These are phyloP conservation scores for Morbakka virulenta DNA, from an alignment of 30 jellyfish, hydroid and myxozoan species.

Conservation along the genomic window DNA sequence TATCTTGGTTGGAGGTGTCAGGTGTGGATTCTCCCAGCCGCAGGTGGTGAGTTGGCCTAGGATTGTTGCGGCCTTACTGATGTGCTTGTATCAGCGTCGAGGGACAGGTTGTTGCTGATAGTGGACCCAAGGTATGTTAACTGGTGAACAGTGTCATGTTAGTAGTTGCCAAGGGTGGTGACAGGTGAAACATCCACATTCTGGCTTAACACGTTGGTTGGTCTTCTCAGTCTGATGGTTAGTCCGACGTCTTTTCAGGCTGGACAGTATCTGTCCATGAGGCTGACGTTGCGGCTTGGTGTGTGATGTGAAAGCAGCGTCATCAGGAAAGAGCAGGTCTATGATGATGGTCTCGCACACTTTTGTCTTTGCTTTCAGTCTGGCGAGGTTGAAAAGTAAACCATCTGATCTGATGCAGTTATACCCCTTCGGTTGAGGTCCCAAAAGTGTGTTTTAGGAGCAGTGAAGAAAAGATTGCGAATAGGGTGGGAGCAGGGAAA, in stretches of 20 bases:
- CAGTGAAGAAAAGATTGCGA: neutral
- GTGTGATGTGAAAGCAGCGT: slow-evolving; percentile 2
- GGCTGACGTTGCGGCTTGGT: neutral
- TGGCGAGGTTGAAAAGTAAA: neutral
- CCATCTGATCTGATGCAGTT: neutral
- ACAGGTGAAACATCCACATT: neutral
- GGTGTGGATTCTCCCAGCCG: neutral
- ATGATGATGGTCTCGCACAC: neutral
- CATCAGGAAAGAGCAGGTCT: slow-evolving; percentile 5
- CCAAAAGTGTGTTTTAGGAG: neutral
- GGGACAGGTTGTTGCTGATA: neutral
- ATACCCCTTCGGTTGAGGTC: neutral
- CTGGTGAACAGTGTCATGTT: neutral
- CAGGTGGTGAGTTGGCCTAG: neutral
- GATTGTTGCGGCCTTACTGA: neutral
- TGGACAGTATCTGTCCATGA: neutral
- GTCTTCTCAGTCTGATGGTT: neutral
- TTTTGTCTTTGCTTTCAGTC: neutral
- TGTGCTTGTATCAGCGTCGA: neutral
- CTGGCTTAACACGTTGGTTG: neutral
- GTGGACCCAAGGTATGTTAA: slow-evolving; percentile 4
- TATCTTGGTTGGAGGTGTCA: neutral
- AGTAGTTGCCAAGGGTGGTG: neutral
- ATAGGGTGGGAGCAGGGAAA: slow-evolving; percentile 6
- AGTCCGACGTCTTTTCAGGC: slow-evolving; percentile 1